phyloP scores from a whole-genome alignment of 2,888 invertebrate genomes.

The Sepiola atlantica region DNA sequence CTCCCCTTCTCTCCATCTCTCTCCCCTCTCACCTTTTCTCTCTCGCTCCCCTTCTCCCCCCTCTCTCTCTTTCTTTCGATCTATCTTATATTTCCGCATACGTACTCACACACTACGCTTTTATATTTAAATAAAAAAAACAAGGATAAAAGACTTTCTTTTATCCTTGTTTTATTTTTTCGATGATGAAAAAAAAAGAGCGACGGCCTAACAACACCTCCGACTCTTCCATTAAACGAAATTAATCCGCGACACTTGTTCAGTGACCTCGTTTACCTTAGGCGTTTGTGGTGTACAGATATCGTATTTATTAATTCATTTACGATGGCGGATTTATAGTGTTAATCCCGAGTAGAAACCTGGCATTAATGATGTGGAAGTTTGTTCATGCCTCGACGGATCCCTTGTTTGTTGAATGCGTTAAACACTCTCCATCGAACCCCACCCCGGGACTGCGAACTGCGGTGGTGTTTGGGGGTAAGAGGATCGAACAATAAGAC shows the following conservation, averaged over 20 bases:
- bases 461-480: neutral
- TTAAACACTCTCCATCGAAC: neutral
- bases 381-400: neutral
- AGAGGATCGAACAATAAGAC: neutral
- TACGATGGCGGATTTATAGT: neutral
- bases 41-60: no score
- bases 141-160: no score
- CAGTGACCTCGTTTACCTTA: neutral
- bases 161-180: no score
- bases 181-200: no score
- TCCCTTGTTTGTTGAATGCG: neutral
- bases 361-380: neutral
- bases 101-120: no score
- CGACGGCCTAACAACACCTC: neutral
- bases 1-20: no score
- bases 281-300: neutral
- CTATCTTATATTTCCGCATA: neutral
- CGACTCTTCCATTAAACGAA: neutral
- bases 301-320: neutral
- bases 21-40: no score
- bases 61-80: neutral
- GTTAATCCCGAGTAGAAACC: neutral
- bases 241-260: constrained; percentile 32
- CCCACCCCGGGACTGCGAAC: neutral
- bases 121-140: no score